Percentiles rank a stretch among this genome's conserved stretches.
Evolutionary conservation across 2,888 invertebrate species (phyloP).

Genomic region (Drosophila limbata): DNA sequence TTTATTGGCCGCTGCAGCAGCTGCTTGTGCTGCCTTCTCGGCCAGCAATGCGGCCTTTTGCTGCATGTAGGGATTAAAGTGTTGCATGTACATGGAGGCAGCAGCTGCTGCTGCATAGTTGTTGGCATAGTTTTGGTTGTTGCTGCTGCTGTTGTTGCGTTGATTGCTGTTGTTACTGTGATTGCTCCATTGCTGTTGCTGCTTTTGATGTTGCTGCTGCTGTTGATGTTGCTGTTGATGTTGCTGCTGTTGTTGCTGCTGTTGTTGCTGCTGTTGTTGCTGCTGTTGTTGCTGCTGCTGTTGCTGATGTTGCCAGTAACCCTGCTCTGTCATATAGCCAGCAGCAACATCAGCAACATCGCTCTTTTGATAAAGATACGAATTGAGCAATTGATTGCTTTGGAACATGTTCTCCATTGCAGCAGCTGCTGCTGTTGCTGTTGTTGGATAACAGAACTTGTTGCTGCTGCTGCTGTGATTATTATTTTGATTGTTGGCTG

Average conservation of each 20-base stretch:
- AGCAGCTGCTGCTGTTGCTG: constrained; percentile 53
- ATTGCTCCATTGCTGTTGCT: constrained; percentile 49
- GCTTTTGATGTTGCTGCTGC: constrained; percentile 36
- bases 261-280: constrained; percentile 53
- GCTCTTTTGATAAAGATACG: constrained; percentile 69
- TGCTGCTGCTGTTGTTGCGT: constrained; percentile 55
- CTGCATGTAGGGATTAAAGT: constrained; percentile 77
- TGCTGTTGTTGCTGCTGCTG: constrained; percentile 52
- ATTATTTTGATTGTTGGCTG: constrained; percentile 56
- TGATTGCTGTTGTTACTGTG: constrained; percentile 55
- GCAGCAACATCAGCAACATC: constrained; percentile 40
- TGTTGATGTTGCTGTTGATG: constrained; percentile 46
- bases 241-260: constrained; percentile 46
- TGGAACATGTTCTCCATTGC: constrained; percentile 75
- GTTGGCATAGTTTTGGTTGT: constrained; percentile 64
- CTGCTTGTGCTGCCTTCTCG: constrained; percentile 74
- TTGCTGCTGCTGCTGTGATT: constrained; percentile 61
- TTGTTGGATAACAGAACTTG: constrained; percentile 61
- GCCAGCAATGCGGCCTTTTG: constrained; percentile 73
- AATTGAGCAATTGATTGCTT: constrained; percentile 68
- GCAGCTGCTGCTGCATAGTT: constrained; percentile 72
- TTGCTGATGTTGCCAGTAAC: constrained; percentile 72
- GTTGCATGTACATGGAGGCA: constrained; percentile 79
- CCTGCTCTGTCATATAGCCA: constrained; percentile 68
- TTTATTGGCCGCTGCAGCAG: constrained; percentile 57